Evolutionary conservation across 2,797 vertebrate genomes (phyloP).

Genomic region (Cygnus olor): DNA sequence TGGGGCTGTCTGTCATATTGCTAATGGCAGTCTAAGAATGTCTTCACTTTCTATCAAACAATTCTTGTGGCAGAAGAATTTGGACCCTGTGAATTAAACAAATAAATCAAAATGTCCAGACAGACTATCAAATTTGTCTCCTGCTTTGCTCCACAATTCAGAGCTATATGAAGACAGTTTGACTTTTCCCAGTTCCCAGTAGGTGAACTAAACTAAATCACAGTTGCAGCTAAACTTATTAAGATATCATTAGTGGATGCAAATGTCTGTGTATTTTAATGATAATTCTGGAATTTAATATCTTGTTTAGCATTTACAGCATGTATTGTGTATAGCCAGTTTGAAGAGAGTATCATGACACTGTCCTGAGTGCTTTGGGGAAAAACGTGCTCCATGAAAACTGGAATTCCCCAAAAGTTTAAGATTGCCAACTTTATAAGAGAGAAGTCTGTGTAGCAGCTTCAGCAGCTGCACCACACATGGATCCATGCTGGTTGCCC

Average conservation of each 20-base stretch:
- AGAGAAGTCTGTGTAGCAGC: neutral
- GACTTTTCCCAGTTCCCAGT: neutral
- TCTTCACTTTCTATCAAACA: neutral
- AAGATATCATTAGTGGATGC: neutral
- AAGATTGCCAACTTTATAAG: neutral
- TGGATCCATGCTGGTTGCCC: neutral
- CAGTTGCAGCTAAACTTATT: neutral
- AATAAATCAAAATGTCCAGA: neutral
- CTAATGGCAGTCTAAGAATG: neutral
- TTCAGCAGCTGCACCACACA: neutral
- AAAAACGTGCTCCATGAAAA: neutral
- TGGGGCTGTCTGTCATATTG: neutral
- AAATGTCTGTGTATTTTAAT: neutral
- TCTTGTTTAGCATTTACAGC: neutral
- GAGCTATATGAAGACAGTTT: neutral
- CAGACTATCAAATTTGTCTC: neutral
- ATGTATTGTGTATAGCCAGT: neutral
- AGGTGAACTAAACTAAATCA: neutral
- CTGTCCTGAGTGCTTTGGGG: neutral
- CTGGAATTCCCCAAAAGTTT: neutral
- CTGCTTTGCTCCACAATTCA: neutral
- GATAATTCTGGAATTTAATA: neutral
- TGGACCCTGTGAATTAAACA: neutral
- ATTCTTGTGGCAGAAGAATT: neutral
- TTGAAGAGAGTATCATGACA: neutral